Conservation (phyloP, 2,113 vertebrate species). For the Typhlomys cinereus region DNA sequence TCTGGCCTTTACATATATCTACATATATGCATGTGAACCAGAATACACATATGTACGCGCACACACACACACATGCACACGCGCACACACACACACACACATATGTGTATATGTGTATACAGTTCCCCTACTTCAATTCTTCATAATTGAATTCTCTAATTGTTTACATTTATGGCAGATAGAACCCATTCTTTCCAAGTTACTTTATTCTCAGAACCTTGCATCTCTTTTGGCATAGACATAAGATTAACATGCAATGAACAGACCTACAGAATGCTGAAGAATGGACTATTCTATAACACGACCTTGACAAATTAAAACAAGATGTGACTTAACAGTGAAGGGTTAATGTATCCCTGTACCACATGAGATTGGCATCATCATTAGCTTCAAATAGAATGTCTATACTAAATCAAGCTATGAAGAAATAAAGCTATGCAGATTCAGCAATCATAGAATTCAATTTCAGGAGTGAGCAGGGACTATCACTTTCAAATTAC, state of each 20-base stretch:
- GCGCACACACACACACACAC: no score
- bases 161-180: background rate
- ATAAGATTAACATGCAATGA: background rate
- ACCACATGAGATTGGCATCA: background rate
- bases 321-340: background rate
- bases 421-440: background rate
- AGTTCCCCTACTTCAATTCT: background rate
- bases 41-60: no score
- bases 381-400: background rate
- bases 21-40: no score
- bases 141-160: background rate
- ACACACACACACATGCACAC: no score
- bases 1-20: no score
- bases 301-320: background rate
- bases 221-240: background rate
- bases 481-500: background rate
- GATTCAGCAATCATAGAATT: background rate
- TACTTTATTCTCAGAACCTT: background rate
- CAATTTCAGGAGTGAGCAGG: background rate
- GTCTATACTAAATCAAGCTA: background rate
- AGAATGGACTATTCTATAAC: background rate
- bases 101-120: no score
- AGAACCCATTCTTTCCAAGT: background rate
- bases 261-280: background rate
- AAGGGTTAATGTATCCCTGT: background rate